phyloP scores from a whole-genome alignment of 2,113 vertebrate species.

The Scortum barcoo region DNA sequence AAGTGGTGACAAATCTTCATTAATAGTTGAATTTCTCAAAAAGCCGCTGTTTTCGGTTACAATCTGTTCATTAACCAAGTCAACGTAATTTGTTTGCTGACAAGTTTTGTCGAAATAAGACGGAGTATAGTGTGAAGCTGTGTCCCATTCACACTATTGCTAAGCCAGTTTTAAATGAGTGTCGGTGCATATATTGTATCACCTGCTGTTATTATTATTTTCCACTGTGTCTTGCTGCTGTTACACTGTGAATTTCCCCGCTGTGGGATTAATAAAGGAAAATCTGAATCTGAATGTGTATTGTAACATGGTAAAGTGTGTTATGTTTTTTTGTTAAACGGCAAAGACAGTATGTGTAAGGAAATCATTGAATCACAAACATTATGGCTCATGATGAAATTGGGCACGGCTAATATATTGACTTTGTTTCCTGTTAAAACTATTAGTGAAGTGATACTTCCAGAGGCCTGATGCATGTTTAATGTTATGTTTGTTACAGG shows the following conservation, averaged over 20 bases:
- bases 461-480: neutral
- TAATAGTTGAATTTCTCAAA: neutral
- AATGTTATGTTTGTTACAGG: constrained; percentile 7
- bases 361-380: neutral
- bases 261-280: no score
- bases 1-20: neutral
- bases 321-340: no score
- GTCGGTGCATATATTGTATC: neutral
- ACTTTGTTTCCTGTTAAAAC: neutral
- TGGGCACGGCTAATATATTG: neutral
- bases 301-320: no score
- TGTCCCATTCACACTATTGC: neutral
- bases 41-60: neutral
- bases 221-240: no score
- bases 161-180: neutral
- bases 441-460: neutral
- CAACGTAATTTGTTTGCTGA: neutral
- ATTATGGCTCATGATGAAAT: no score
- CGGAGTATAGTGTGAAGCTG: neutral
- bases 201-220: no score
- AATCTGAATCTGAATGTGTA: no score
- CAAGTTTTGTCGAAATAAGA: neutral
- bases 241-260: no score
- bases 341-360: no score
- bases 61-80: no score